Evolutionary conservation across 2,797 vertebrate genomes (phyloP), one percentile per base, ranked within the genome.

Genomic region (Xenentodon cancila): DNA sequence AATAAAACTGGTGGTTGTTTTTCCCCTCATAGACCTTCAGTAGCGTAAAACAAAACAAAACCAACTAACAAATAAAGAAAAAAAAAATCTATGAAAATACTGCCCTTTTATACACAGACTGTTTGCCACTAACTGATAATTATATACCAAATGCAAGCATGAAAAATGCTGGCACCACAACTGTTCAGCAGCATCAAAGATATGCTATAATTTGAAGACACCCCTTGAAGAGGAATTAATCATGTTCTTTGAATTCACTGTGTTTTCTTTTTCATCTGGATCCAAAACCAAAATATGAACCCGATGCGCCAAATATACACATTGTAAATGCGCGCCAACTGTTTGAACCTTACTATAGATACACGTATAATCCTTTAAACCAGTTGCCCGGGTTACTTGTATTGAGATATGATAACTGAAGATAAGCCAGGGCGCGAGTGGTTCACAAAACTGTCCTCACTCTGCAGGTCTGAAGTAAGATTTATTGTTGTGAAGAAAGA

Each of bases 211-310:
- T 49, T 59, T 32, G 16, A 47, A 37, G 44, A 49, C n/a, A 45
- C 21, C 42, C 59, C 45, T 55, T 30, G 30, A 47, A 53, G 20
- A 54, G 30, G 30, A 71, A 40, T 70, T 49, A 55, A 64, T 64
- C 27, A 19, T 43, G 30, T 16, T 63, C 43, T 48, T 15, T 47
- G 58, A 22, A 59, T 40, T 64, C 25, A 47, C 13, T n/a, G 9
- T 44, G 22, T 18, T 59, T 64, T 48, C 44, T 37, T 16, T 40
- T 40, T 40, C n/a, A 70, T 56, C 5, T 40, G 21, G 15, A 66
- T 56, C 51, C 20, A 20, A 57, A 59, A 51, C 19, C 47, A 64
- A 27, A 59, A 52, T 55, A 25, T 25, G 16, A 68, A 44, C 45
- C 20, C 32, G 5, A 19, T 55, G 18, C 43, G 11, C 19, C 43